phyloP scores from a whole-genome alignment of 1,140 invertebrate genomes.

The Lethrus apterus region DNA sequence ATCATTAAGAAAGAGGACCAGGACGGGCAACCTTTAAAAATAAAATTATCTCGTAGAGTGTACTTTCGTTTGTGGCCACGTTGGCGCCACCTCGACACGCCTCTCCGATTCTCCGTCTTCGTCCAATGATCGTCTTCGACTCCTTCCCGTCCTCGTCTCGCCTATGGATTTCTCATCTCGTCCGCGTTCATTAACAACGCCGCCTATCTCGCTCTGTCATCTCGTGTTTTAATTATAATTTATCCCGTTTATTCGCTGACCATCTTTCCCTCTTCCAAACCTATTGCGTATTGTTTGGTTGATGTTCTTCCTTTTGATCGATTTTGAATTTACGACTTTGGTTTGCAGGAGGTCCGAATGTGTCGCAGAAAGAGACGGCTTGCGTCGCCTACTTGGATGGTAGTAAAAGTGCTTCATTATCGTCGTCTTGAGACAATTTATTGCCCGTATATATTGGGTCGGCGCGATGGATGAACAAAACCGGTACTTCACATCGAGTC shows the following conservation, averaged over 20 bases:
- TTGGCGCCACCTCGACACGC: conserved; percentile 25
- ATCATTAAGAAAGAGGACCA: conserved; percentile 20
- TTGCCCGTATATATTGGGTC: too few relatives aligned
- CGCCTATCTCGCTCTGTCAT: conserved; percentile 10
- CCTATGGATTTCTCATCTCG: conserved; percentile 4
- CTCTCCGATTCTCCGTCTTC: conserved; percentile 16
- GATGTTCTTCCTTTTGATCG: not conserved
- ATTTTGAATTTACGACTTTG: not conserved
- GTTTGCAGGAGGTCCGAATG: too few relatives aligned
- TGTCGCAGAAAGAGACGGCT: too few relatives aligned
- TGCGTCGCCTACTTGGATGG: too few relatives aligned
- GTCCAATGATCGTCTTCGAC: not conserved
- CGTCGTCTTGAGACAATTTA: too few relatives aligned
- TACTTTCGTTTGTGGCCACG: conserved; percentile 16
- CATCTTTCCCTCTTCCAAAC: conserved; percentile 6
- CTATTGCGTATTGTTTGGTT: conserved; percentile 8
- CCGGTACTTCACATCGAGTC: too few relatives aligned
- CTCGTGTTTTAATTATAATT: conserved; percentile 15
- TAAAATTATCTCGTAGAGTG: conserved; percentile 19
- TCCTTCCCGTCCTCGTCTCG: conserved; percentile 7
- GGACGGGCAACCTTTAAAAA: conserved; percentile 18
- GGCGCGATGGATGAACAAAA: too few relatives aligned
- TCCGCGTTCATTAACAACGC: conserved; percentile 1
- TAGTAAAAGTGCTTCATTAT: too few relatives aligned
- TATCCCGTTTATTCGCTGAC: conserved; percentile 13